Conservation (phyloP, 2,797 vertebrate species). For the Fundulus diaphanus region DNA sequence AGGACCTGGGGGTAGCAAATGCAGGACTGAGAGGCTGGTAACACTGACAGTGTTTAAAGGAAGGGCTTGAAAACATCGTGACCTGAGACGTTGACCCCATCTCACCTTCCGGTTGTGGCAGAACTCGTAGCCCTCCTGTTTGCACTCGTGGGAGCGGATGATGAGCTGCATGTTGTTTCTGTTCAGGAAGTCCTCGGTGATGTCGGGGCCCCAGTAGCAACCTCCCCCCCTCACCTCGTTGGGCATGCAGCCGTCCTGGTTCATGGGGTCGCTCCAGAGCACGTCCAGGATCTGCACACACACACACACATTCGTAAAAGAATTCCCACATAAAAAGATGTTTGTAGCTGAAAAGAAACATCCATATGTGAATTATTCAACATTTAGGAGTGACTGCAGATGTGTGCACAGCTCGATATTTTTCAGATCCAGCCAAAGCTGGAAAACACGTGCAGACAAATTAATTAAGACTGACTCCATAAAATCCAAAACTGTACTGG, state of each 20-base stretch:
- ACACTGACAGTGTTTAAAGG: neutral
- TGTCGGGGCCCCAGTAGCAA: constrained; percentile 94
- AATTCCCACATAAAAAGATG: neutral
- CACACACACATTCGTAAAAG: too few species aligned
- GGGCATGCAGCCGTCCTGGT: constrained; percentile 86
- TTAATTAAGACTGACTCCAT: too few species aligned
- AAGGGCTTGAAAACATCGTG: neutral
- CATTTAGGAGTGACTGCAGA: neutral
- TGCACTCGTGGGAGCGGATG: constrained; percentile 96
- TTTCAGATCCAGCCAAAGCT: neutral
- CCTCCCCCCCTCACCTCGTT: constrained; percentile 91
- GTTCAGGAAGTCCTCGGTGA: constrained; percentile 87
- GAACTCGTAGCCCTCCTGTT: constrained; percentile 95
- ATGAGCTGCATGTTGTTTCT: constrained; percentile 89
- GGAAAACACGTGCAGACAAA: neutral
- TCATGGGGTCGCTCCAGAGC: constrained; percentile 94
- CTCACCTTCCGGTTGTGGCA: constrained; percentile 90
- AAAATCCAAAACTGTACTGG: neutral
- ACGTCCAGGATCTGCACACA: constrained; percentile 86
- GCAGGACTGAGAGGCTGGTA: neutral
- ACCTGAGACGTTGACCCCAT: neutral
- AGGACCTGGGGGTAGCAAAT: constrained; percentile 68
- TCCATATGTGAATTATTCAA: neutral
- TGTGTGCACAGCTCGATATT: neutral
- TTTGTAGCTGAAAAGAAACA: neutral